phyloP scores from a whole-genome alignment of 2,113 vertebrate genomes.

The Callaeas wilsoni region DNA sequence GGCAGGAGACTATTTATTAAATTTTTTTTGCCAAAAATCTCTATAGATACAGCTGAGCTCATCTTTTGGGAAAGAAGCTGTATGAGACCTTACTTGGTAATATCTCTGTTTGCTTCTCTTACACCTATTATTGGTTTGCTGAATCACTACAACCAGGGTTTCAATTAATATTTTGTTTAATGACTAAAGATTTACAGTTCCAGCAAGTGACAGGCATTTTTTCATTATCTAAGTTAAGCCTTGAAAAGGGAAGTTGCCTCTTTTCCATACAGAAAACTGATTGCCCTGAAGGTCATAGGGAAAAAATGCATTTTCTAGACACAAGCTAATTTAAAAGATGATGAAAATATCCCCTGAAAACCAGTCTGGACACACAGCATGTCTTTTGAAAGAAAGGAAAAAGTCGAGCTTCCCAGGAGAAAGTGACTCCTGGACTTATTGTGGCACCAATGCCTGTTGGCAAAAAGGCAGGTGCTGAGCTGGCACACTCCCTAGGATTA shows the following conservation, averaged over 20 bases:
- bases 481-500: background rate
- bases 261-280: background rate
- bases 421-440: background rate
- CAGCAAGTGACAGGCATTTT: background rate
- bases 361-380: background rate
- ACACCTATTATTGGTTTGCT: background rate
- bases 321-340: background rate
- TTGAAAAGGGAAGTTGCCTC: background rate
- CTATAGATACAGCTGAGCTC: background rate
- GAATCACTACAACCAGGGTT: background rate
- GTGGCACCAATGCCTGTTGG: background rate
- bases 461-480: background rate
- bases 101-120: background rate
- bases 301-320: background rate
- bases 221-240: background rate
- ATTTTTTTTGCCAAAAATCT: background rate
- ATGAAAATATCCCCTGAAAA: background rate
- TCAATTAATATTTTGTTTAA: background rate
- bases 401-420: background rate
- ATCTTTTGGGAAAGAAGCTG: background rate
- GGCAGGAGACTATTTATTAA: background rate
- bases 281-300: background rate
- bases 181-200: background rate
- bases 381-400: background rate
- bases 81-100: background rate